Conservation (phyloP, 2,113 vertebrate species). For the Notothenia rossii region DNA sequence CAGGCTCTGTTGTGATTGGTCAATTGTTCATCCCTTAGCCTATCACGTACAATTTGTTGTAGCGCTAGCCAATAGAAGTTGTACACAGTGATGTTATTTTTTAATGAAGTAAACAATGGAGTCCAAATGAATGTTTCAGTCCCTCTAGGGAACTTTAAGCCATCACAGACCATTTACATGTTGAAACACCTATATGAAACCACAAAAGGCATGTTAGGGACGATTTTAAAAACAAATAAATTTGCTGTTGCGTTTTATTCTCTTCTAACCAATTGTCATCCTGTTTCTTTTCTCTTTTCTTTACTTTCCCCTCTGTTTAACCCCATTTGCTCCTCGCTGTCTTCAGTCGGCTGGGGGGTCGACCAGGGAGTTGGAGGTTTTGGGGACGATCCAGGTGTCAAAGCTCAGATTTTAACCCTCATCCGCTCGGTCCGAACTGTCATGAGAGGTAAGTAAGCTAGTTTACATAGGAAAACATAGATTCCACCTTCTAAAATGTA, state of each 20-base stretch:
- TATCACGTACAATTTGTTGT: too few relatives aligned
- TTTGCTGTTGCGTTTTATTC: background rate
- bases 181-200: too few relatives aligned
- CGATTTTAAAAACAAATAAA: background rate
- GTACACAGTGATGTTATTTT: too few relatives aligned
- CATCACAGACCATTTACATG: too few relatives aligned
- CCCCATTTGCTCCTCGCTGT: slow-evolving; percentile 20
- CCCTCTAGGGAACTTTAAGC: too few relatives aligned
- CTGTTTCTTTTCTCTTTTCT: background rate
- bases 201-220: too few relatives aligned
- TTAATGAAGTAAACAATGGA: too few relatives aligned
- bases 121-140: too few relatives aligned
- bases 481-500: background rate
- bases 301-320: background rate
- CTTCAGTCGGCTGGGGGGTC: slow-evolving; percentile 93
- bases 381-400: slow-evolving; percentile 96
- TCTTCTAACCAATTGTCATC: background rate
- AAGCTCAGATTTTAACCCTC: slow-evolving; percentile 93
- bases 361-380: slow-evolving; percentile 96
- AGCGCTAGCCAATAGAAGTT: too few relatives aligned
- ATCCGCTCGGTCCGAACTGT: slow-evolving; percentile 94
- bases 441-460: slow-evolving; percentile 89
- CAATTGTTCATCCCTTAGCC: too few relatives aligned
- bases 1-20: too few relatives aligned
- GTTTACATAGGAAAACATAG: background rate